Base-by-base conservation (phyloP, 2,888 invertebrate genomes). In the Eristalinus sepulchralis region DNA sequence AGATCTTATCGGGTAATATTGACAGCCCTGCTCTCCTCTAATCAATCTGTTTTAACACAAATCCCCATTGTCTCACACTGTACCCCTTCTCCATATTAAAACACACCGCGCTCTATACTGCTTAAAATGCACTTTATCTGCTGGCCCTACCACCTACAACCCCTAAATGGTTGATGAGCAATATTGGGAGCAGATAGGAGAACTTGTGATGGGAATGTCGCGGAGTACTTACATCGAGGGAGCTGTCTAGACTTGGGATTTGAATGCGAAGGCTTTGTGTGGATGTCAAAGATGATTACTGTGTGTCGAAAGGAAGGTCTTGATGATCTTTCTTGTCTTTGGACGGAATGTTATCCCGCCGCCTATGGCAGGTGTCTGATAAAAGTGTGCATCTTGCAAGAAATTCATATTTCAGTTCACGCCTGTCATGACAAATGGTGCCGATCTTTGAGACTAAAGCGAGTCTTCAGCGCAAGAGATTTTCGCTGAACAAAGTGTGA, bases 71-170 rank as follows among this genome's bases (percentile, higher is more conserved):
- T n/a, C n/a, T n/a, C n/a, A n/a, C n/a, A n/a, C n/a, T n/a, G n/a
- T n/a, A n/a, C n/a, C n/a, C n/a, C n/a, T n/a, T n/a, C n/a, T n/a
- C n/a, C n/a, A n/a, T n/a, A n/a, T n/a, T n/a, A n/a, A n/a, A n/a
- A n/a, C n/a, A n/a, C n/a, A n/a, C n/a, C n/a, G n/a, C n/a, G n/a
- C n/a, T n/a, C n/a, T n/a, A n/a, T n/a, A n/a, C n/a, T n/a, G n/a
- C n/a, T 82, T 71, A 82, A 78, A 85, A 64, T 70, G 53, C 59
- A 75, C 67, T 64, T 67, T 72, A 77, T 80, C 59, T 11, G 47
- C 68, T 73, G 27, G 27, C 27, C n/a, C n/a, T n/a, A n/a, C n/a
- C n/a, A n/a, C n/a, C n/a, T n/a, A n/a, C n/a, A n/a, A n/a, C n/a
- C n/a, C n/a, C n/a, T n/a, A n/a, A n/a, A 5, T 3, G 53, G 62